Conservation (phyloP, 53 echinoderm and acorn worm species). For the Echinarachnius parma region DNA sequence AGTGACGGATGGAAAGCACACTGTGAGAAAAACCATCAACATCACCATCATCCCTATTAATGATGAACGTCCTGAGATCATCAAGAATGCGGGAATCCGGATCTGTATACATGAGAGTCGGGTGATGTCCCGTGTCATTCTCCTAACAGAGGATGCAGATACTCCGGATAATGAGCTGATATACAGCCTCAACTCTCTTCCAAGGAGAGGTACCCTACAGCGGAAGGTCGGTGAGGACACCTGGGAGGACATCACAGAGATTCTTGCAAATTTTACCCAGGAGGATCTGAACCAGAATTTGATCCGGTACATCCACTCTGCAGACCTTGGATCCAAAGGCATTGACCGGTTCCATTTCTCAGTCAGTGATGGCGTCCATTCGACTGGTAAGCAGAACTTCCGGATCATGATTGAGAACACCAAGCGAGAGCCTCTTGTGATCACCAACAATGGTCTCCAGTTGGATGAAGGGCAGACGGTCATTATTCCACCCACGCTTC, state of each 20-base stretch:
- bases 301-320: constrained; percentile 74
- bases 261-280: constrained; percentile 80
- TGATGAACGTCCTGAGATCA: constrained; percentile 71
- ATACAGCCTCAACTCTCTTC: constrained; percentile 53
- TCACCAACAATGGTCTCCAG: constrained; percentile 70
- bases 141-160: constrained; percentile 68
- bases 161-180: constrained; percentile 65
- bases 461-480: constrained; percentile 73
- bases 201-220: constrained; percentile 73
- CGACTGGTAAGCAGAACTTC: constrained; percentile 83
- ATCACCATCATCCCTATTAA: constrained; percentile 76
- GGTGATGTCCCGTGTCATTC: constrained; percentile 70
- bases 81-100: constrained; percentile 87
- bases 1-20: constrained; percentile 89
- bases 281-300: constrained; percentile 74
- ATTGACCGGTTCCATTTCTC: constrained; percentile 80
- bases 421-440: constrained; percentile 63
- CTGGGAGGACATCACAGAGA: constrained; percentile 63
- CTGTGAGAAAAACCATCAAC: constrained; percentile 60
- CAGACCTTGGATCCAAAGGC: constrained; percentile 83
- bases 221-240: constrained; percentile 47
- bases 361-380: constrained; percentile 78
- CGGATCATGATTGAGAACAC: constrained; percentile 84
- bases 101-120: constrained; percentile 69
- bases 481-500: constrained; percentile 60